Conservation (phyloP, 2,797 vertebrate species). For the Neostethus bicornis region DNA sequence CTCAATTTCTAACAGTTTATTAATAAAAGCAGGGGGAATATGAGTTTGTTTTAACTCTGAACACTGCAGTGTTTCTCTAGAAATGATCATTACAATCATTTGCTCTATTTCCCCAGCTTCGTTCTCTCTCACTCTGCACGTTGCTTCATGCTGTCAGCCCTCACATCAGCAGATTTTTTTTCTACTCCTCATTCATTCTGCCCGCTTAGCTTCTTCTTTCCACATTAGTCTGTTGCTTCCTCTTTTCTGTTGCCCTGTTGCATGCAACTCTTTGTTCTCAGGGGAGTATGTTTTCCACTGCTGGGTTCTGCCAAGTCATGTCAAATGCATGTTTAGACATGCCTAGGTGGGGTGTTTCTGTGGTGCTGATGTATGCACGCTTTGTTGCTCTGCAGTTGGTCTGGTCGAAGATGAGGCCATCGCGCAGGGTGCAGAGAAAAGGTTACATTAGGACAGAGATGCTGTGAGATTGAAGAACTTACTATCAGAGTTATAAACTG, state of each 20-base stretch:
- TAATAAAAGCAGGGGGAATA: constrained; percentile 5
- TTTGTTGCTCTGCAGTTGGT: constrained; percentile 31
- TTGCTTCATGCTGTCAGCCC: constrained; percentile 28
- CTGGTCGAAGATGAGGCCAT: constrained; percentile 21
- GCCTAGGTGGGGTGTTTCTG: constrained; percentile 44
- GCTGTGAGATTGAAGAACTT: constrained; percentile 9
- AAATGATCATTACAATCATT: constrained; percentile 1
- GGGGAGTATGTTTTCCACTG: constrained; percentile 57
- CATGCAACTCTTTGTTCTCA: constrained; percentile 33
- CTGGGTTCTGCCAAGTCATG: constrained; percentile 61
- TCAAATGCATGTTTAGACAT: constrained; percentile 66
- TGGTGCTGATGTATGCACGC: constrained; percentile 61
- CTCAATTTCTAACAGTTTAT: constrained; percentile 14
- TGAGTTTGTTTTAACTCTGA: constrained; percentile 6
- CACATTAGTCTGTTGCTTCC: constrained; percentile 40
- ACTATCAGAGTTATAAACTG: constrained; percentile 39
- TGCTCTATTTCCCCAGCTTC: background rate
- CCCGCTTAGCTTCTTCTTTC: constrained; percentile 8
- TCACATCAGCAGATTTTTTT: constrained; percentile 27
- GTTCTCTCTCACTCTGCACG: background rate
- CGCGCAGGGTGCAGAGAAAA: constrained; percentile 23
- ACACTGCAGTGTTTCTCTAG: constrained; percentile 1
- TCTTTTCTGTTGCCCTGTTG: constrained; percentile 37
- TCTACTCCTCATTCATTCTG: constrained; percentile 2
- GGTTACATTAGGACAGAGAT: constrained; percentile 51